A percentile compares a stretch with the other conserved stretches of the same genome.
Conservation (phyloP, 2,888 invertebrate genomes). For the Aporophyla lueneburgensis region DNA sequence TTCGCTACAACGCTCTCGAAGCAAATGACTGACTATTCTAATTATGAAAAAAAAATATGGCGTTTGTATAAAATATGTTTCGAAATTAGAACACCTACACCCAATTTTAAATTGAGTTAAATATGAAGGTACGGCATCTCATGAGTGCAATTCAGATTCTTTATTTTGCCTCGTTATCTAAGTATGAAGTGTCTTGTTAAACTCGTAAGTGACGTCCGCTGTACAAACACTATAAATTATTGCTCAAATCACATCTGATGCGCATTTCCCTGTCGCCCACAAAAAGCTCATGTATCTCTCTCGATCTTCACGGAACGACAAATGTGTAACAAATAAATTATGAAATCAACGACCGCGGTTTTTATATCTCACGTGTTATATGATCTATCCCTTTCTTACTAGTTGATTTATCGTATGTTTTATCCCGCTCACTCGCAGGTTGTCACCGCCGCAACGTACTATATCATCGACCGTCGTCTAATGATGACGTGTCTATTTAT, state of each 20-base stretch:
- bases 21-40: conserved; percentile 48
- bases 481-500: conserved; percentile 87
- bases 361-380: conserved; percentile 84
- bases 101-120: conserved; percentile 63
- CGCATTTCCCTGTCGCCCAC: conserved; percentile 86
- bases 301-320: conserved; percentile 90
- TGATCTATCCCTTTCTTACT: conserved; percentile 75
- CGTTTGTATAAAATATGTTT: conserved; percentile 36
- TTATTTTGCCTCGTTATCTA: conserved; percentile 70
- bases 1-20: conserved; percentile 34
- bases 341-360: conserved; percentile 89
- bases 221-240: conserved; percentile 89
- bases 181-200: conserved; percentile 79
- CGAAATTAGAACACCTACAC: conserved; percentile 54
- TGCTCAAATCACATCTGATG: conserved; percentile 89
- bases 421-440: conserved; percentile 77
- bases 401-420: conserved; percentile 64
- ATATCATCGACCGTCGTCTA: conserved; percentile 86
- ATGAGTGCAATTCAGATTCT: conserved; percentile 63
- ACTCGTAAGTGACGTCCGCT: conserved; percentile 83
- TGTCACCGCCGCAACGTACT: conserved; percentile 83
- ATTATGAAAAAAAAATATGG: conserved; percentile 54
- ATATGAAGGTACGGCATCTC: conserved; percentile 53
- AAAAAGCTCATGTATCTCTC: conserved; percentile 90
- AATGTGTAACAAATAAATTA: conserved; percentile 91